Evolutionary conservation across 2,113 vertebrate species (phyloP), one percentile per base, ranked within the genome.

Genomic region (Coregonus clupeaformis): DNA sequence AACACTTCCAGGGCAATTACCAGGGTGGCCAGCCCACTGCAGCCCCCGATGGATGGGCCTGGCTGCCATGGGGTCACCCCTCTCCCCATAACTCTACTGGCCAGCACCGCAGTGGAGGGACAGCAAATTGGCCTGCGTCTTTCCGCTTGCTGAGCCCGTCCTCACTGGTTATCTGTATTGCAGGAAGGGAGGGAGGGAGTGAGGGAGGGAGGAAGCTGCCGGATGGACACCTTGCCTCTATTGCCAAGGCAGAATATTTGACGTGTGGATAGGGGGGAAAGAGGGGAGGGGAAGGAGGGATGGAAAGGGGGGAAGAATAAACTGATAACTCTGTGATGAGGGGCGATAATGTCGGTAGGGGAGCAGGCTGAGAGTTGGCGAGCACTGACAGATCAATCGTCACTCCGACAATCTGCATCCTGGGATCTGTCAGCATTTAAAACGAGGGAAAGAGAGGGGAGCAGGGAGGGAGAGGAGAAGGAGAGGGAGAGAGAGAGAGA

Each of bases 1-100:
- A 92, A 82, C 86, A 91, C 87, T 91, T 92, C 91, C 86, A 83
- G 85, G 90, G 93, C 90, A 94, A 93, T 94, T 92, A 94, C 90
- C 89, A 89, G 60, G 88, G 88, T 87, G 86, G 87, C 86, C 80
- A 68, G 77, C 87, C 86, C 91, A 87, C 88, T 90, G 89, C 91
- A 89, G 85, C 78, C 85, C 90, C 82, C 86, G 91, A 94, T 88
- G 92, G 91, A 93, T 92, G 88, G 91, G 83, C 84, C 77, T 65
- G 83, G 85, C 85, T 81, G 85, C 84, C 89, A 88, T 84, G 87
- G 88, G 88, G 92, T 91, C 84, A 86, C 70, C 89, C 80, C 87
- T 90, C 87, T 75, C 80, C 85, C 84, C 89, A 94, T 94, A 92
- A 94, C 91, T 95, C 91, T 94, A 91, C 87, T 83, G 75, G 82